These are phyloP conservation scores for Macrosteles quadrilineatus DNA, from an alignment of 1,140 invertebrate genomes.

Conservation along the genomic window DNA sequence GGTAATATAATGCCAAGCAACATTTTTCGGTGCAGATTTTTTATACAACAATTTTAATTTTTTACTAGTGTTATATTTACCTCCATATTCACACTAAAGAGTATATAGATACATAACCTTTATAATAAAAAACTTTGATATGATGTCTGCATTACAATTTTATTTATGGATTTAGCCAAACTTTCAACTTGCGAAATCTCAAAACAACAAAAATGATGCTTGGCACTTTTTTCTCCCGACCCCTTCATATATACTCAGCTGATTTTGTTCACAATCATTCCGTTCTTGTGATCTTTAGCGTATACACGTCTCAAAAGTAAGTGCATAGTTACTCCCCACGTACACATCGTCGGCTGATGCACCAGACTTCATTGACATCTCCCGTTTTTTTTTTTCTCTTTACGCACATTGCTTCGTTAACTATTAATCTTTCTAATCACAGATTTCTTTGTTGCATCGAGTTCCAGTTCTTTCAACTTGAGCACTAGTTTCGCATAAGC, in stretches of 20 bases:
- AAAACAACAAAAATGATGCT: background rate
- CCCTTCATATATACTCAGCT: too few species aligned
- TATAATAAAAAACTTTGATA: background rate
- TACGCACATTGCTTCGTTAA: conserved; percentile 43
- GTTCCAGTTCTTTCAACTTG: conserved; percentile 44
- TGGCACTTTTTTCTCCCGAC: background rate
- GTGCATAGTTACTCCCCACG: too few species aligned
- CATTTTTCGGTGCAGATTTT: background rate
- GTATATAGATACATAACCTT: background rate
- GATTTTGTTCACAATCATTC: too few species aligned
- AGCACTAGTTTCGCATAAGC: conserved; percentile 40
- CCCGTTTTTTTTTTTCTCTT: conserved; percentile 43
- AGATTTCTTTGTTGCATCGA: conserved; percentile 39
- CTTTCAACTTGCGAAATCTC: background rate
- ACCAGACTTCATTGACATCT: conserved; percentile 40
- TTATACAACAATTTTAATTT: background rate
- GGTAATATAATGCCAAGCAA: background rate
- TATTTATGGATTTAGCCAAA: background rate
- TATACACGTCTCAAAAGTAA: too few species aligned
- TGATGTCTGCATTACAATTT: background rate
- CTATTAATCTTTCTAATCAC: too few species aligned
- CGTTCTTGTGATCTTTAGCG: too few species aligned
- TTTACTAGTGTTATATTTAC: background rate
- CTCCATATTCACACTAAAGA: background rate
- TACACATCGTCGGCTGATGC: conserved; percentile 43